Conservation (phyloP, 2,113 vertebrate species). For the Orientallactaga bullata region DNA sequence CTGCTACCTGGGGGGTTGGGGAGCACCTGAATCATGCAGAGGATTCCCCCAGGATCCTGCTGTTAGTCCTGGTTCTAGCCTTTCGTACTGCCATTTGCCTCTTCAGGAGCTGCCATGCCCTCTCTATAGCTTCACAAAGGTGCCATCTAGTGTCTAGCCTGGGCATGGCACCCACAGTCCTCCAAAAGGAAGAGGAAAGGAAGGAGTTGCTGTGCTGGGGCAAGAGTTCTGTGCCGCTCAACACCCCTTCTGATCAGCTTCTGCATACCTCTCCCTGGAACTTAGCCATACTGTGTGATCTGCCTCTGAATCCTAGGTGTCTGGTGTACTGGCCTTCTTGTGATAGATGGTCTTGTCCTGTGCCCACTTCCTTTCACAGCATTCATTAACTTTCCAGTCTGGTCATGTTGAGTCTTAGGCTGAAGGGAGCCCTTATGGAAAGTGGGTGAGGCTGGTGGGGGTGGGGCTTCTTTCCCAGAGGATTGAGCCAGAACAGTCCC, state of each 20-base stretch:
- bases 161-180: background rate
- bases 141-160: slow-evolving; percentile 63
- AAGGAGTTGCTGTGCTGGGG: slow-evolving; percentile 53
- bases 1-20: slow-evolving; percentile 77
- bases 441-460: background rate
- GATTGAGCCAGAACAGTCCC: slow-evolving; percentile 45
- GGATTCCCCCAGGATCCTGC: background rate
- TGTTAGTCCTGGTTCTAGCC: background rate
- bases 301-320: slow-evolving; percentile 55
- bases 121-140: slow-evolving; percentile 32
- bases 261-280: slow-evolving; percentile 78
- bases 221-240: slow-evolving; percentile 50
- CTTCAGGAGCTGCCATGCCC: background rate
- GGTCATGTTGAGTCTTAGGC: slow-evolving; percentile 26
- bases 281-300: slow-evolving; percentile 87
- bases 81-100: background rate
- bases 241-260: slow-evolving; percentile 24
- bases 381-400: slow-evolving; percentile 66
- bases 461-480: slow-evolving; percentile 60
- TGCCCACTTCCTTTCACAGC: slow-evolving; percentile 66
- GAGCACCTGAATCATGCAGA: slow-evolving; percentile 61
- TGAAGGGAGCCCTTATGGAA: too few species aligned
- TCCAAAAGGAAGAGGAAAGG: slow-evolving; percentile 48
- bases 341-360: slow-evolving; percentile 46
- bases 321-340: slow-evolving; percentile 55